These are phyloP conservation scores for Mormyrus iriodes DNA, from an alignment of 2,113 vertebrate species.

Conservation along the genomic window DNA sequence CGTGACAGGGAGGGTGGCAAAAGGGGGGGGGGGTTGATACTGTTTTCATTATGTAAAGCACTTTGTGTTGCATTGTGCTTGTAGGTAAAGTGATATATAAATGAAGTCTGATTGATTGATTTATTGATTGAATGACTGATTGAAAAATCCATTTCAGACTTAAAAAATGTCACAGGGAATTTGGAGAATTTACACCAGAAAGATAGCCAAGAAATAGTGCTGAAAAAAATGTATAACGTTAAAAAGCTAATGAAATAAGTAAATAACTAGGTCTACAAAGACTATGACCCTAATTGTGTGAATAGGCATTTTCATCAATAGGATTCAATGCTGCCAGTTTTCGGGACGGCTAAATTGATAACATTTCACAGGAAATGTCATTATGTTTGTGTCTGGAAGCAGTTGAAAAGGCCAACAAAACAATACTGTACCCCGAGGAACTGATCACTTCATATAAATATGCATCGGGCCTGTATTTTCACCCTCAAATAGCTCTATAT, in stretches of 20 bases:
- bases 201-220: neutral
- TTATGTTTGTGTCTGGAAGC: neutral
- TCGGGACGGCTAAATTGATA: neutral
- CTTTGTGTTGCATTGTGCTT: too few relatives aligned
- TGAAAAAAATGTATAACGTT: neutral
- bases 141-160: neutral
- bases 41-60: too few relatives aligned
- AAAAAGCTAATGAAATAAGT: neutral
- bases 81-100: too few relatives aligned
- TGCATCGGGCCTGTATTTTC: neutral
- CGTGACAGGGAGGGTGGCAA: too few relatives aligned
- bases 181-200: neutral
- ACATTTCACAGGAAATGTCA: constrained; percentile 1
- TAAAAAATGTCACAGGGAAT: neutral
- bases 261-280: neutral
- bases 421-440: neutral
- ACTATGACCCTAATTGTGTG: neutral
- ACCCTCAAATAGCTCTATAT: neutral
- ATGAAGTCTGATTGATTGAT: too few relatives aligned
- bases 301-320: neutral
- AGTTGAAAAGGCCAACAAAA: neutral
- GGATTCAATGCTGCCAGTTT: neutral
- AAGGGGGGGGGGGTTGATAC: too few relatives aligned
- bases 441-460: neutral
- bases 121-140: too few relatives aligned